phyloP scores from a whole-genome alignment of 2,113 vertebrate genomes.

The Pituophis catenifer region DNA sequence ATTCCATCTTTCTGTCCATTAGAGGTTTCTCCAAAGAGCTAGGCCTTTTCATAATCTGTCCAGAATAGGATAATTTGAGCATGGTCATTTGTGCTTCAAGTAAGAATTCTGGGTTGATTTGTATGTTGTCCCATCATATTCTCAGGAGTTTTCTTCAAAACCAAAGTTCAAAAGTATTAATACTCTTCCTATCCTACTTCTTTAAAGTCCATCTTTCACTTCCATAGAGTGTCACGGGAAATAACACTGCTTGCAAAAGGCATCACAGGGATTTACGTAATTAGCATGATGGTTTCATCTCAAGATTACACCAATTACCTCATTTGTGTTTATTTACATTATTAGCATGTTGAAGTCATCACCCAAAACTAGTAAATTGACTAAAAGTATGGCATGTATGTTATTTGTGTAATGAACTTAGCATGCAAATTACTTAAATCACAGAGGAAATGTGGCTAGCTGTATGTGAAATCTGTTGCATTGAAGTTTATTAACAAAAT shows the following conservation, averaged over 20 bases:
- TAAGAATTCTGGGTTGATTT: background rate
- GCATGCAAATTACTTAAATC: background rate
- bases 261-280: background rate
- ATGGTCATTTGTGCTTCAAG: background rate
- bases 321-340: background rate
- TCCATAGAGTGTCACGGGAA: background rate
- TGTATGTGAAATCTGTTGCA: background rate
- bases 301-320: background rate
- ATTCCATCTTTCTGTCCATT: background rate
- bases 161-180: background rate
- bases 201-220: background rate
- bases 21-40: background rate
- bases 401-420: background rate
- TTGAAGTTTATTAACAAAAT: background rate
- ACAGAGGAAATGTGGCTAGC: background rate
- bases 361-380: background rate
- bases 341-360: background rate
- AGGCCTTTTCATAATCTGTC: background rate
- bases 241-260: background rate
- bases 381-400: background rate
- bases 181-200: background rate
- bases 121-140: background rate
- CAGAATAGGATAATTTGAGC: background rate
- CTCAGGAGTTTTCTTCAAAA: background rate
- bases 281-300: background rate